Evolutionary conservation across 2,888 invertebrate genomes (phyloP).

Genomic region (Epinotia bilunana): DNA sequence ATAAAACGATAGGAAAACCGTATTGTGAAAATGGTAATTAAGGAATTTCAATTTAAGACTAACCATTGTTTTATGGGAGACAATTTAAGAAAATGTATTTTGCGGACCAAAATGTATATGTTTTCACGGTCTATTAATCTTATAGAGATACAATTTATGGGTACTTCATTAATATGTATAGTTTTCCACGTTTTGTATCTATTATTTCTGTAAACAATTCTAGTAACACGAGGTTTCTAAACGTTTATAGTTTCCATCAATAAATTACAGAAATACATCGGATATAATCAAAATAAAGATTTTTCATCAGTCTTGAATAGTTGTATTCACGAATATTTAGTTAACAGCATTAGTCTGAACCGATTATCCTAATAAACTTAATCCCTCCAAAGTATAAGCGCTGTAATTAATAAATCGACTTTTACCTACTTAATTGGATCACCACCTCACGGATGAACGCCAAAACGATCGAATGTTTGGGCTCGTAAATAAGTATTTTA

Average conservation of each 20-base stretch:
- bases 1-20: conserved; percentile 15
- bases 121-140: background rate
- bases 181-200: background rate
- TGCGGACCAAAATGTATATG: background rate
- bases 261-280: no score
- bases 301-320: no score
- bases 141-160: background rate
- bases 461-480: conserved; percentile 18
- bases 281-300: no score
- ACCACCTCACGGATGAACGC: conserved; percentile 36
- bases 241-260: no score
- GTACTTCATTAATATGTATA: background rate
- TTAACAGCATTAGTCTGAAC: background rate
- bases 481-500: conserved; percentile 26
- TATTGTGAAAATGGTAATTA: conserved; percentile 33
- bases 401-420: conserved; percentile 19
- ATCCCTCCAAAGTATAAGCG: conserved; percentile 20
- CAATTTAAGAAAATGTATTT: conserved; percentile 20
- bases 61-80: conserved; percentile 12
- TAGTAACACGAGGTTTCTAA: no score
- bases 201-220: no score
- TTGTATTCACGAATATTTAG: background rate
- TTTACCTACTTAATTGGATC: conserved; percentile 35
- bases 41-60: conserved; percentile 34
- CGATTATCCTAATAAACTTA: conserved; percentile 5